A percentile compares a stretch with the other conserved stretches of the same genome.
Evolutionary conservation across 35 echinoderm and acorn worm species (phyloP).

Genomic region (Ophiothrix spiculata): DNA sequence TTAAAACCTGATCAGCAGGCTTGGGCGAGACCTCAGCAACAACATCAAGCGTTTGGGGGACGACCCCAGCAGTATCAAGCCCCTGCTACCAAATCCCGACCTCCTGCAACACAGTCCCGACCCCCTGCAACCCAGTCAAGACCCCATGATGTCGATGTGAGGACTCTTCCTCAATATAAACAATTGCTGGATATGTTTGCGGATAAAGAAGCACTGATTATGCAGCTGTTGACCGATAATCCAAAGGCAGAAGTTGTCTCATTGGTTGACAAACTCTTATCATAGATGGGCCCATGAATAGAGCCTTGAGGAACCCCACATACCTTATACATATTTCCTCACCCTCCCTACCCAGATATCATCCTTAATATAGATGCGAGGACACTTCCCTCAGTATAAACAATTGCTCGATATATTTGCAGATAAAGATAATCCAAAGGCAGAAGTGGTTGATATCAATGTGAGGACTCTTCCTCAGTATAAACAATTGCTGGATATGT

Average conservation of each 20-base stretch:
- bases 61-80: not conserved
- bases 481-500: not conserved
- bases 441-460: not conserved
- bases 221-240: not conserved
- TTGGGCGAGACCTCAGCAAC: not conserved
- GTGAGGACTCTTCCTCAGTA: not conserved
- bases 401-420: too few species aligned
- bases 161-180: not conserved
- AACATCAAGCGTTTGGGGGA: not conserved
- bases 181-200: not conserved
- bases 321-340: not conserved
- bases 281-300: too few species aligned
- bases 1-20: too few species aligned
- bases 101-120: not conserved
- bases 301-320: too few species aligned
- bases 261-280: not conserved
- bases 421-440: too few species aligned
- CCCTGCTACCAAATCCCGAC: too few species aligned
- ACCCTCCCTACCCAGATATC: not conserved
- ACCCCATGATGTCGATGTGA: not conserved
- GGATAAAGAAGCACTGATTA: not conserved
- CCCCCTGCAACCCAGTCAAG: not conserved
- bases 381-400: too few species aligned
- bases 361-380: too few species aligned
- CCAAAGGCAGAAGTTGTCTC: not conserved